phyloP scores from a whole-genome alignment of 2,888 invertebrate genomes.

The Chouioia cunea region DNA sequence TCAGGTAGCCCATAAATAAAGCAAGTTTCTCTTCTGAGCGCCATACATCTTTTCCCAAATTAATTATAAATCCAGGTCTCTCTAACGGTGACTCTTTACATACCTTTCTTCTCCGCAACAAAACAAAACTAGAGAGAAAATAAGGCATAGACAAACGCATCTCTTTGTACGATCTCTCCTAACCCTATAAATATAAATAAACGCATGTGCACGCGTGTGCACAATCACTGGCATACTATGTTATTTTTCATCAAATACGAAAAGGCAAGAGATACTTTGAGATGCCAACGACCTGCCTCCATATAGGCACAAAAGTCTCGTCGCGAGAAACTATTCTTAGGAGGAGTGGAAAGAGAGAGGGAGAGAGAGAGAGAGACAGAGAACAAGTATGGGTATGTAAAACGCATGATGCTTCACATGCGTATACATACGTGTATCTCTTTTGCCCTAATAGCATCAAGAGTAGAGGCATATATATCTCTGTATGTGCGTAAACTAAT shows the following conservation, averaged over 20 bases:
- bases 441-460: background rate
- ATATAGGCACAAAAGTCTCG: conserved; percentile 66
- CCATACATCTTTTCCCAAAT: conserved; percentile 11
- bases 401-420: background rate
- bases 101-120: conserved; percentile 5
- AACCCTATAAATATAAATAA: conserved; percentile 44
- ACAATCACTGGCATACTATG: conserved; percentile 5
- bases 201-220: conserved; percentile 22
- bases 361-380: conserved; percentile 7
- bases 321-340: conserved; percentile 43
- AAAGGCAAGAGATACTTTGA: conserved; percentile 12
- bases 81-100: no score
- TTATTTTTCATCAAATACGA: background rate
- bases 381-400: background rate
- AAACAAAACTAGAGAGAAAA: conserved; percentile 10
- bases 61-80: conserved; percentile 40
- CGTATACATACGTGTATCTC: background rate
- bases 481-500: background rate
- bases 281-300: conserved; percentile 67
- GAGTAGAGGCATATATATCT: background rate
- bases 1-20: no score
- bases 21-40: no score
- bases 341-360: background rate
- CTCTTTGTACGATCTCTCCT: background rate
- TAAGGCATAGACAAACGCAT: background rate